Base-by-base conservation (phyloP, 2,113 vertebrate species). In the Oryzias curvinotus region DNA sequence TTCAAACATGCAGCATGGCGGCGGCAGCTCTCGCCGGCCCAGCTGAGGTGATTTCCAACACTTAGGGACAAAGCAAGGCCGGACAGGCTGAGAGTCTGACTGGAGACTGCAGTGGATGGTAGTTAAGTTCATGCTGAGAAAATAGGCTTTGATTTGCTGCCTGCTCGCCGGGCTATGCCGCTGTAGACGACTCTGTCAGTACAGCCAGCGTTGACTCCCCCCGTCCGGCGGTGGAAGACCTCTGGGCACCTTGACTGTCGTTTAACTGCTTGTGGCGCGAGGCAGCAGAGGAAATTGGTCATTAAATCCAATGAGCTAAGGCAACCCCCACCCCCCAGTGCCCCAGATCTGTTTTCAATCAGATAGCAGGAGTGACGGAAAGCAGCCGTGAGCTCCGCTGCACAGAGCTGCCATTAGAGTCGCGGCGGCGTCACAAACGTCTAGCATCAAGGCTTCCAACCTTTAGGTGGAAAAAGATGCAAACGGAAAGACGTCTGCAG, bases 261-360 rank as follows among this genome's bases (percentile, higher is more conserved):
- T 91, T 89, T 92, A 92, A 91, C 90, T 91, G 89, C 90, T 87
- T 85, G 89, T 89, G 90, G 92, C 89, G 89, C 78, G 86, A 89
- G 81, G 88, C 87, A 77, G 85, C 78, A 57, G 83, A 92, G 90
- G 90, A 93, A 93, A 91, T 89, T 88, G 90, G 89, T 92, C 90
- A 91, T 92, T 93, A 93, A 91, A 92, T 90, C 82, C 89, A 91
- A 89, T 85, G 81, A 91, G 88, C 88, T 78, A 75, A 81, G 88
- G 87, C 88, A 82, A 68, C 72, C 73, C 85, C 90, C 5, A 5
- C 26, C 36, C 87, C 89, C 86, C 81, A 75, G 86, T 82, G 89
- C 81, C 88, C 89, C 88, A 86, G 89, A 89, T 90, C 90, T 91
- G 91, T 91, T 92, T 90, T 88, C 89, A 90, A 91, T 92, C 90